Percentiles rank a stretch among this genome's conserved stretches.
Conservation (phyloP, 1,140 invertebrate genomes). For the Sitobion miscanthi region DNA sequence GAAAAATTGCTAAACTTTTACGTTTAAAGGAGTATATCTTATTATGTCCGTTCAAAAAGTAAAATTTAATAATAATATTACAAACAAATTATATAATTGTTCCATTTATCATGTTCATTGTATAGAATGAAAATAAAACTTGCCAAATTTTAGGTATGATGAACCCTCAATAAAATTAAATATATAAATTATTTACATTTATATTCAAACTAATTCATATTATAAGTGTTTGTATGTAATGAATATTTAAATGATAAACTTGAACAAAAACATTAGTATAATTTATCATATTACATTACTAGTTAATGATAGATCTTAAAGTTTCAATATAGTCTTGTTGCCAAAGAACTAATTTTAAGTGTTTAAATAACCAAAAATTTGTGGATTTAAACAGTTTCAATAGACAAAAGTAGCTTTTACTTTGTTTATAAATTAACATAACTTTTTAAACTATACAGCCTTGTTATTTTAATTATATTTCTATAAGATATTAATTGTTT, state of each 20-base stretch:
- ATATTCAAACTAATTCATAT: neutral
- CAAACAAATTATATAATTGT: neutral
- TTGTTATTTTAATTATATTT: conserved; percentile 1
- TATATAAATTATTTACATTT: neutral
- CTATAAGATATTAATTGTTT: neutral
- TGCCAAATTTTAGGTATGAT: neutral
- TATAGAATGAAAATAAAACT: neutral
- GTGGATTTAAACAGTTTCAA: neutral
- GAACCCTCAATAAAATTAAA: neutral
- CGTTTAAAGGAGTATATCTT: neutral
- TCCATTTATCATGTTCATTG: neutral
- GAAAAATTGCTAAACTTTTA: neutral
- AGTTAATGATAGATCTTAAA: neutral
- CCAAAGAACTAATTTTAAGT: conserved; percentile 24
- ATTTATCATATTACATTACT: neutral
- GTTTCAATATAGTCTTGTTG: neutral
- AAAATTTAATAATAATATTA: neutral
- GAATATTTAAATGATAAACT: neutral
- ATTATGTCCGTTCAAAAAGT: neutral
- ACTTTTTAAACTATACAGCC: neutral
- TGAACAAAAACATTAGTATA: neutral
- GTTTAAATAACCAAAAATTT: neutral
- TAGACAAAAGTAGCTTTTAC: neutral
- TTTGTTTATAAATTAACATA: neutral
- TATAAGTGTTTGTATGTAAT: neutral